phyloP scores from a whole-genome alignment of 2,888 invertebrate genomes.

The Alcis repandata region DNA sequence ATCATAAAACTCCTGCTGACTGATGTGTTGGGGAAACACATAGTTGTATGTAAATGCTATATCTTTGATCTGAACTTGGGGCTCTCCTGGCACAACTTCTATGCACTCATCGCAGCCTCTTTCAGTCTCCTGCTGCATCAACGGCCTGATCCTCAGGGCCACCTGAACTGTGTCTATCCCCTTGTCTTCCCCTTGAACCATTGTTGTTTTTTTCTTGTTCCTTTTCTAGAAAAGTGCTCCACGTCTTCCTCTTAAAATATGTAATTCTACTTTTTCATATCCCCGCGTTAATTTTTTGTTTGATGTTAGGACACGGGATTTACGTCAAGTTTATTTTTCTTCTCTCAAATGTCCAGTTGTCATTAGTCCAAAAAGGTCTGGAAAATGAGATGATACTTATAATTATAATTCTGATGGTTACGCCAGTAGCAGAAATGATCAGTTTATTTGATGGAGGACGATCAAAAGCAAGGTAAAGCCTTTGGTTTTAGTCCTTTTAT shows the following conservation, averaged over 20 bases:
- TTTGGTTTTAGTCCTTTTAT: neutral
- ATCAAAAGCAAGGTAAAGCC: neutral
- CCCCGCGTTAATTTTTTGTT: constrained; percentile 46
- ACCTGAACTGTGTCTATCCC: constrained; percentile 89
- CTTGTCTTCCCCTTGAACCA: constrained; percentile 73
- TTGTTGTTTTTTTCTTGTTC: constrained; percentile 53
- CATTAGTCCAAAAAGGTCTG: constrained; percentile 48
- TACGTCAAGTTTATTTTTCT: constrained; percentile 51
- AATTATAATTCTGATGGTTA: constrained; percentile 20
- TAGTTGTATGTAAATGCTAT: constrained; percentile 94
- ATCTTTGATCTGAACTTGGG: constrained; percentile 91
- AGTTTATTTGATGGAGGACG: neutral
- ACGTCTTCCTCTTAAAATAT: constrained; percentile 34
- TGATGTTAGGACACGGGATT: constrained; percentile 52
- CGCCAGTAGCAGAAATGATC: neutral
- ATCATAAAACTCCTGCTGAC: constrained; percentile 91
- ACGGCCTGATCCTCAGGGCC: constrained; percentile 93
- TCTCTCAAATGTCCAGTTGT: constrained; percentile 42
- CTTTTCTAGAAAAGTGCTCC: constrained; percentile 42
- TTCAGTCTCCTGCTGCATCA: constrained; percentile 90
- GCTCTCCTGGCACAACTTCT: constrained; percentile 87
- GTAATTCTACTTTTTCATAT: constrained; percentile 49
- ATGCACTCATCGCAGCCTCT: constrained; percentile 92
- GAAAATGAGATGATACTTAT: constrained; percentile 45
- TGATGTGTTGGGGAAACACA: constrained; percentile 90